Conservation (phyloP, 2,797 vertebrate species). For the Fringilla coelebs region DNA sequence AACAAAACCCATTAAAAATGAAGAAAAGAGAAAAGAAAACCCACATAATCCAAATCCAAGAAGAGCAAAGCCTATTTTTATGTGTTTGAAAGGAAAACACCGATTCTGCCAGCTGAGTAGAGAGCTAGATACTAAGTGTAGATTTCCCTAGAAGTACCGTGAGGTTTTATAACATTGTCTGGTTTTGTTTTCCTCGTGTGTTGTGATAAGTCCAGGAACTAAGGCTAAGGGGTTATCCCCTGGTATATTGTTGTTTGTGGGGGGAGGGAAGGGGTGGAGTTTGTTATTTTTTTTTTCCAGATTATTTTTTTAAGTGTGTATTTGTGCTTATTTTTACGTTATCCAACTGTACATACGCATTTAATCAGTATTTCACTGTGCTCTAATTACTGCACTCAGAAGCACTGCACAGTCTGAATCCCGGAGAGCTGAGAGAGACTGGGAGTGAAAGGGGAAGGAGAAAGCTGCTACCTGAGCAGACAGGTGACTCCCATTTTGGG, state of each 20-base stretch:
- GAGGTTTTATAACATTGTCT: slow-evolving; percentile 59
- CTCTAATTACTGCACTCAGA: slow-evolving; percentile 90
- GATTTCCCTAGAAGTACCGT: slow-evolving; percentile 57
- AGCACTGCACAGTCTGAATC: slow-evolving; percentile 71
- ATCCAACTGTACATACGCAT: slow-evolving; percentile 73
- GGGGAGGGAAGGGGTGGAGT: not conserved
- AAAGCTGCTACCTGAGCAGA: slow-evolving; percentile 84
- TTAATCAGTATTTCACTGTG: slow-evolving; percentile 88
- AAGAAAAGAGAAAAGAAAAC: slow-evolving; percentile 55
- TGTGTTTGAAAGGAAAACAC: slow-evolving; percentile 66
- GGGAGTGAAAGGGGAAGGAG: not conserved
- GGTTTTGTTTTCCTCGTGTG: slow-evolving; percentile 64
- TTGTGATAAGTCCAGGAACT: slow-evolving; percentile 68
- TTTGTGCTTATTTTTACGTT: slow-evolving; percentile 63
- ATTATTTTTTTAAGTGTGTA: slow-evolving; percentile 60
- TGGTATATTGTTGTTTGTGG: slow-evolving; percentile 13
- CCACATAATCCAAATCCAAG: slow-evolving; percentile 54
- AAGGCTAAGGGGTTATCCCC: slow-evolving; percentile 44
- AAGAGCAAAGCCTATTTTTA: slow-evolving; percentile 53
- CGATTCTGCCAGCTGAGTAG: slow-evolving; percentile 58
- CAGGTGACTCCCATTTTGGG: slow-evolving; percentile 66
- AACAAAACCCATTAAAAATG: not conserved
- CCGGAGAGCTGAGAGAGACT: slow-evolving; percentile 40
- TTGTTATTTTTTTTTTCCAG: not conserved
- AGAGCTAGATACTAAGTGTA: slow-evolving; percentile 54